Base-by-base conservation (phyloP, 2,888 invertebrate species). In the Trissonchulus latispiculum region DNA sequence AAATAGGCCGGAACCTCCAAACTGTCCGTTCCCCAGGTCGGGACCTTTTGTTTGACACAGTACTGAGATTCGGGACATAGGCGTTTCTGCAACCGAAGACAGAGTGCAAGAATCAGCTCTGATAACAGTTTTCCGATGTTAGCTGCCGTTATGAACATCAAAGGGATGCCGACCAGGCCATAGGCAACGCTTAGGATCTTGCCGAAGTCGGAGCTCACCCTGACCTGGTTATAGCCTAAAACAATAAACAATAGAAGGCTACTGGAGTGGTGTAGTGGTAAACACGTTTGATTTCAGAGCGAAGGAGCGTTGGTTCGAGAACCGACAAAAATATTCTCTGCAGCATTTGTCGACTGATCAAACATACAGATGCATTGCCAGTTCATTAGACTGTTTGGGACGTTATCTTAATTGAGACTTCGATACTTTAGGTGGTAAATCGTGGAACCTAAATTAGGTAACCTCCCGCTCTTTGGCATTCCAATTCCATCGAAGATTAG, bases 41-140 rank as follows among this genome's bases (percentile, higher is more conserved):
- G 69, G n/a, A 36, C 36, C 36, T 68, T 68, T 68, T 68, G 69
- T 36, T 68, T 28, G 8, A 68, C 69, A 36, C 69, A 68, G n/a
- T 31, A 68, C n/a, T 68, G 69, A 32, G 69, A 23, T 68, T 68
- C 35, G 3, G n/a, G n/a, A n/a, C 69, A 68, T 8, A 68, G 36
- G 31, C 35, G 29, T 8, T 68, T 33, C n/a, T 68, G 69, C n/a
- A 68, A 68, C 3, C 69, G 29, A 23, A 68, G 35, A 68, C 69
- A 68, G n/a, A 33, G 36, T 3, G 33, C 33, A 3, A 68, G n/a
- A 68, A 68, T 68, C 8, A 23, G 31, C 36, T 68, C 69, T 8
- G 69, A 68, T 8, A 68, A n/a, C 28, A 68, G 69, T 68, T 68
- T 68, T 33, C 69, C 69, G 36, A 68, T 68, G n/a, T 68, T 68